A percentile compares a stretch with the other conserved stretches of the same genome.
Evolutionary conservation across 2,113 vertebrate species (phyloP).

Genomic region (Nannobrachium achirus): DNA sequence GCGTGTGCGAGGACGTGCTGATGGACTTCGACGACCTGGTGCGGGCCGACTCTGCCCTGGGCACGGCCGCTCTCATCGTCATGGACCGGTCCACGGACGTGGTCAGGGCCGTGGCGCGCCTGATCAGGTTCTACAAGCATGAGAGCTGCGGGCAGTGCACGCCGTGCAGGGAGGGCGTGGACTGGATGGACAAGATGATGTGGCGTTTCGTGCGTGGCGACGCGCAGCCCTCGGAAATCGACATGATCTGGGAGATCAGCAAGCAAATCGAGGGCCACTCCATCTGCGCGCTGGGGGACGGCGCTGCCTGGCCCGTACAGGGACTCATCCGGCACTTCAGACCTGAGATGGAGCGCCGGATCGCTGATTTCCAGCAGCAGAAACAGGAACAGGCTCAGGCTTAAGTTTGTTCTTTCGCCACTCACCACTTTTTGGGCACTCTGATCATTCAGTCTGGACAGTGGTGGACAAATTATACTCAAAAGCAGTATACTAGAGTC

Average conservation of each 20-base stretch:
- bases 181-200: conserved; percentile 93
- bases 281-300: conserved; percentile 87
- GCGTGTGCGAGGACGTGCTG: conserved; percentile 84
- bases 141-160: conserved; percentile 91
- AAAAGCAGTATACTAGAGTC: too few species aligned
- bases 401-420: too few species aligned
- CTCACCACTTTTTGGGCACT: too few species aligned
- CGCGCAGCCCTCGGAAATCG: conserved; percentile 80
- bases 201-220: conserved; percentile 85
- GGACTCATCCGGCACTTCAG: conserved; percentile 37
- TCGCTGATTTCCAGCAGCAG: not conserved
- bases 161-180: conserved; percentile 87
- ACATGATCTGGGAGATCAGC: conserved; percentile 90
- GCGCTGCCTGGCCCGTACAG: conserved; percentile 88
- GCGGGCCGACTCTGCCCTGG: conserved; percentile 84
- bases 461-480: too few species aligned
- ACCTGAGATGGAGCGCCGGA: conserved; percentile 28
- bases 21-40: conserved; percentile 89
- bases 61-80: conserved; percentile 85
- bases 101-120: conserved; percentile 84
- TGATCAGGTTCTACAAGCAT: conserved; percentile 90
- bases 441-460: too few species aligned
- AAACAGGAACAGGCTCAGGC: too few species aligned
- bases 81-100: conserved; percentile 86
- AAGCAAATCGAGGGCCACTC: conserved; percentile 92